phyloP scores from a whole-genome alignment of 2,888 invertebrate genomes.

The Drosophila birchii region DNA sequence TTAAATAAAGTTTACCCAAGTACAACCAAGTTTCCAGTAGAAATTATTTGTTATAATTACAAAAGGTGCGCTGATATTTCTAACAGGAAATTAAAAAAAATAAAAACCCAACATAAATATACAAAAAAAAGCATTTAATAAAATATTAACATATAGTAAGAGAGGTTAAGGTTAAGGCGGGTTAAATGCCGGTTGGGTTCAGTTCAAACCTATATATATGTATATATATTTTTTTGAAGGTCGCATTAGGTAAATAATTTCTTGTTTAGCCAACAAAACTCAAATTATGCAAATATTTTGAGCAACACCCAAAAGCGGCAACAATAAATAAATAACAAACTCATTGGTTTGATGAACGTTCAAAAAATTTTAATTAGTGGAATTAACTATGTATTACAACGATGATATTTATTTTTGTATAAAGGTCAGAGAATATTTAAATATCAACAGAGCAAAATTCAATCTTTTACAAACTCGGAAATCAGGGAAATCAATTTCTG shows the following conservation, averaged over 20 bases:
- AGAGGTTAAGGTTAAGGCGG: conserved; percentile 17
- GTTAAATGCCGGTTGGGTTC: conserved; percentile 9
- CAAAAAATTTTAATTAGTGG: conserved; percentile 49
- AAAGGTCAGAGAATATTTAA: conserved; percentile 44
- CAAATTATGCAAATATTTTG: conserved; percentile 47
- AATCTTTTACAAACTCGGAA: conserved; percentile 46
- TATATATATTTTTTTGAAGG: conserved; percentile 33
- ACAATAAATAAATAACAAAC: conserved; percentile 5
- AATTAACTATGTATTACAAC: conserved; percentile 50
- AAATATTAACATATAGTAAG: neutral
- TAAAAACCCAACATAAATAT: neutral
- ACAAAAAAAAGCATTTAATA: too few species aligned
- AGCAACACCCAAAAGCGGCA: conserved; percentile 26
- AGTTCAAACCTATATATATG: neutral
- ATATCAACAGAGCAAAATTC: conserved; percentile 44
- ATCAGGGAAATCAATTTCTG: conserved; percentile 28
- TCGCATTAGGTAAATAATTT: conserved; percentile 17
- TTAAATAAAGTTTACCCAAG: conserved; percentile 8
- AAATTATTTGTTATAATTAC: neutral
- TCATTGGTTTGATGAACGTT: conserved; percentile 14
- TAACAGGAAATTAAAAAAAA: neutral
- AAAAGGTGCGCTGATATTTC: neutral
- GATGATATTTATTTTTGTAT: conserved; percentile 13
- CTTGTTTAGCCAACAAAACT: conserved; percentile 25
- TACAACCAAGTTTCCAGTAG: conserved; percentile 19